Evolutionary conservation across 2,113 vertebrate species (phyloP).

Genomic region (Lophura nycthemera): DNA sequence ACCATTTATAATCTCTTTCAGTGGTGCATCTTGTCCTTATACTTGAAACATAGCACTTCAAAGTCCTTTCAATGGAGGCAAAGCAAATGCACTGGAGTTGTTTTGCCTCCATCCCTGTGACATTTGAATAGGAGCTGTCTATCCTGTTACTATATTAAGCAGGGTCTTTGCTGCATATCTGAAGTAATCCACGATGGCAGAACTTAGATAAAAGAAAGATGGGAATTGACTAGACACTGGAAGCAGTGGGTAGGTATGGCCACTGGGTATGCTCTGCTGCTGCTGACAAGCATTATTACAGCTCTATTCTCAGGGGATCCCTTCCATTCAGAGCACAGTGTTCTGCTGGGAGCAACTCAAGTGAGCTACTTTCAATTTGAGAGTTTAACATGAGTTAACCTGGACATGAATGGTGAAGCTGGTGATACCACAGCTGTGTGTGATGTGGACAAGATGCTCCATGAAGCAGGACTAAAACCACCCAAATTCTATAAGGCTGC

Average conservation of each 20-base stretch:
- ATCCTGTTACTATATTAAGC: not conserved
- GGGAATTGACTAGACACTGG: not conserved
- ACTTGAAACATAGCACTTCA: not conserved
- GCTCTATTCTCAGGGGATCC: not conserved
- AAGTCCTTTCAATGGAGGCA: not conserved
- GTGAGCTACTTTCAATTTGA: not conserved
- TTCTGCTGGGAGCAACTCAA: not conserved
- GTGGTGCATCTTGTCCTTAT: not conserved
- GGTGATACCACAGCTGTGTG: not conserved
- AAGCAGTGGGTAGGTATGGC: too few species aligned
- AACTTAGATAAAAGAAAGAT: too few species aligned
- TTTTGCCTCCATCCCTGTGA: not conserved
- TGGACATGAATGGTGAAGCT: not conserved
- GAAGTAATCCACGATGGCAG: not conserved
- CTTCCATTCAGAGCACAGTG: not conserved
- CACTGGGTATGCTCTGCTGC: not conserved
- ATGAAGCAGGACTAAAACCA: not conserved
- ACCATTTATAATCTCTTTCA: accelerated
- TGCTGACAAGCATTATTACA: not conserved
- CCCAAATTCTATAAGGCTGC: not conserved
- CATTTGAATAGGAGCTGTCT: not conserved
- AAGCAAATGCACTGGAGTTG: not conserved
- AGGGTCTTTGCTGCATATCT: not conserved
- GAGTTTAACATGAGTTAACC: not conserved
- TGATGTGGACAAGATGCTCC: not conserved